Conservation (phyloP, 1,140 invertebrate genomes). For the Drosophila tsacasi region DNA sequence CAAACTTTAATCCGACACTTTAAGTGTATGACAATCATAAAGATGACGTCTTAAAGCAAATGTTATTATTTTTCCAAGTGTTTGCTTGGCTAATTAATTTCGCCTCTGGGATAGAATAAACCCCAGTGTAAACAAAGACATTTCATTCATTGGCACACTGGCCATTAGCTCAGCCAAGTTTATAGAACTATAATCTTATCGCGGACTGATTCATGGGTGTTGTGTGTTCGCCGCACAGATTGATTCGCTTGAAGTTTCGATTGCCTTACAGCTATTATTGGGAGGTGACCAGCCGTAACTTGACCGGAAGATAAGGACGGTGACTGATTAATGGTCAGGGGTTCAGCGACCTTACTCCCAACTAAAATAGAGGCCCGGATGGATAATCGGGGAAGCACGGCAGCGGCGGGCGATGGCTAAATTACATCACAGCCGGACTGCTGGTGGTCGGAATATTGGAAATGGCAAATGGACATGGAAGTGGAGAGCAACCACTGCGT, state of each 20-base stretch:
- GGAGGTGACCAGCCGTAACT: conserved; percentile 30
- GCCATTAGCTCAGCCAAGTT: conserved; percentile 39
- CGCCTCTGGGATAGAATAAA: conserved; percentile 11
- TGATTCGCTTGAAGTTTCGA: conserved; percentile 24
- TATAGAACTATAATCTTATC: conserved; percentile 39
- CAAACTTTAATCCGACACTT: not conserved
- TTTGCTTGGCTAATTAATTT: conserved; percentile 33
- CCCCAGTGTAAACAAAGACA: conserved; percentile 41
- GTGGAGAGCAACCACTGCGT: conserved; percentile 53
- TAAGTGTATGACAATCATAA: not conserved
- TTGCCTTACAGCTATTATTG: conserved; percentile 36
- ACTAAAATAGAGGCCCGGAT: not conserved
- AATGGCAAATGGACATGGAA: conserved; percentile 47
- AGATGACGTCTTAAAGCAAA: conserved; percentile 4
- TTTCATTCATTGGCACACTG: conserved; percentile 33
- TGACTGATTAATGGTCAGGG: conserved; percentile 27
- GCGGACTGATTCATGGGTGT: conserved; percentile 21
- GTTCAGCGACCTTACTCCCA: conserved; percentile 19
- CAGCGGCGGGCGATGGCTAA: conserved; percentile 24
- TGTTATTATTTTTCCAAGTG: conserved; percentile 1
- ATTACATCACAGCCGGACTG: conserved; percentile 48
- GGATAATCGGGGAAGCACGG: conserved; percentile 6
- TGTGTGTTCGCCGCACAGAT: not conserved
- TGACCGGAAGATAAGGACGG: conserved; percentile 12
- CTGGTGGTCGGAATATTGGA: conserved; percentile 29